Base-by-base conservation (phyloP, 2,113 vertebrate genomes). In the Myotis lucifugus region DNA sequence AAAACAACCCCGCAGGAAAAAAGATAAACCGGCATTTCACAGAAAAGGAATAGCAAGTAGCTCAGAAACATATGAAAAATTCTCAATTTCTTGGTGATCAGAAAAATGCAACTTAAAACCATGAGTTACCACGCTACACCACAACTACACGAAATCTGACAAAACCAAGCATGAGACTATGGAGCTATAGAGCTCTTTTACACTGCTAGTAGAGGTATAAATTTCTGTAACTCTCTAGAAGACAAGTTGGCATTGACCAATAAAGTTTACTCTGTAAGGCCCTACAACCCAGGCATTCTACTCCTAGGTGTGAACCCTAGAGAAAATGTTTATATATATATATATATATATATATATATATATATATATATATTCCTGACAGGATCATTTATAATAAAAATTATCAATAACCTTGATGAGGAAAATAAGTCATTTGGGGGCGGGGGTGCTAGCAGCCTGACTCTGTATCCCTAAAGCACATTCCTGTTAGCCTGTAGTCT, bases 51-150 rank as follows among this genome's bases (percentile, higher is more conserved):
- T 66, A 83, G 61, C 34, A 86, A 56, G 72, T 70, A 42, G 37
- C 3, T 86, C 12, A 77, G 66, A 94, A 76, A 78, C 70, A 93
- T 81, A 56, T 32, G 79, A 70, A 92, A 94, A 21, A 81, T 81
- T 92, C 42, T 82, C 8, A 66, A 23, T 42, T 42, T 23, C 67
- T 76, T 46, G 5, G 46, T 59, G 21, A 78, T 25, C 21, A 88
- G 69, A 72, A 61, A 72, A 87, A 59, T 17, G 40, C 37, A 69
- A 84, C 73, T 95, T 66, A 67, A 96, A 93, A 85, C 10, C n/a
- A 73, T 48, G 72, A 84, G 23, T 88, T 79, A 61, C 29, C 27
- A 40, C n/a, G n/a, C 15, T 74, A 79, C 1, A 61, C 23, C 4
- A 85, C 11, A 8, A 59, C 18, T 74, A 4, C 73, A 83, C 76